phyloP scores from a whole-genome alignment of 35 echinoderm and acorn worm genomes.

The Eucidaris tribuloides region DNA sequence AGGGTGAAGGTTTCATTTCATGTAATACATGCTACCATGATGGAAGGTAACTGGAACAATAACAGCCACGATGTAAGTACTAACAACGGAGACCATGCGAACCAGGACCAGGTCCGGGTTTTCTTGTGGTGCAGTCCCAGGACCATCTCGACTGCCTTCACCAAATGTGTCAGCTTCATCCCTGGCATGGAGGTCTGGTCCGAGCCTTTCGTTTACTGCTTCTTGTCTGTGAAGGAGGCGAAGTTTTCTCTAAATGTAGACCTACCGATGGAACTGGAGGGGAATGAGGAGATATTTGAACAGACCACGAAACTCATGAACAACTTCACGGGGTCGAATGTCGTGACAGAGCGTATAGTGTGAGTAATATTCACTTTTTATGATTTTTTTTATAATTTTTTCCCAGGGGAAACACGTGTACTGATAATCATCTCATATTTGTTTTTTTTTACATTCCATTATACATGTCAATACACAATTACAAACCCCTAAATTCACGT shows the following conservation, averaged over 20 bases:
- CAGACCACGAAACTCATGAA: not conserved
- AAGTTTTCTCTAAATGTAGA: not conserved
- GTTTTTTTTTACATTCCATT: too few relatives aligned
- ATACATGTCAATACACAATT: too few relatives aligned
- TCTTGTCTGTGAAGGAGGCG: not conserved
- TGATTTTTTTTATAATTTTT: too few relatives aligned
- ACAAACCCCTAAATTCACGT: too few relatives aligned
- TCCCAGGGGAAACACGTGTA: too few relatives aligned
- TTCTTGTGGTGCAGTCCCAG: slow-evolving; percentile 60
- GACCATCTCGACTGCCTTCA: slow-evolving; percentile 55
- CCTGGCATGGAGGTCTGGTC: slow-evolving; percentile 34
- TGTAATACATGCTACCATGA: too few relatives aligned
- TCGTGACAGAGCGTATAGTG: not conserved
- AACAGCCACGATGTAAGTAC: too few relatives aligned
- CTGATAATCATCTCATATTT: too few relatives aligned
- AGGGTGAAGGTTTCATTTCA: too few relatives aligned
- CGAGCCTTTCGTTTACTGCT: not conserved
- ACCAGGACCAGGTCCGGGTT: not conserved
- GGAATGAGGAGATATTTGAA: not conserved
- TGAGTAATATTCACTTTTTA: too few relatives aligned
- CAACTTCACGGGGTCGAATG: not conserved
- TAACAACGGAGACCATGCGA: too few relatives aligned
- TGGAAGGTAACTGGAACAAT: too few relatives aligned
- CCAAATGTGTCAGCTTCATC: slow-evolving; percentile 71
- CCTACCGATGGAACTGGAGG: not conserved